Evolutionary conservation across 2,888 invertebrate species (phyloP).

Genomic region (Drosophila rellima): DNA sequence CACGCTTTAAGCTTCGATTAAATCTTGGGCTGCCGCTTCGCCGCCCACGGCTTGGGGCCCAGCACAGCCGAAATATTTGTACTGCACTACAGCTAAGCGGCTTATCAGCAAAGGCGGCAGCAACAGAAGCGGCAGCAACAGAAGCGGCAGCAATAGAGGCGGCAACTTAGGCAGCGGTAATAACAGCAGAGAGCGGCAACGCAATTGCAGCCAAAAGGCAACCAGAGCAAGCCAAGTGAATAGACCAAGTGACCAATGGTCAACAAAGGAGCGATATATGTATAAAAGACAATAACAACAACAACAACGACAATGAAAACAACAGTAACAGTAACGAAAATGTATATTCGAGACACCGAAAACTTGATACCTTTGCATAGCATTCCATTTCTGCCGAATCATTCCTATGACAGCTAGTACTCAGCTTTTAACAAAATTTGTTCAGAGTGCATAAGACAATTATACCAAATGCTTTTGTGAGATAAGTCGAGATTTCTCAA

Average conservation of each 20-base stretch:
- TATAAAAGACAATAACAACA: constrained; percentile 2
- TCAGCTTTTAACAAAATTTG: background rate
- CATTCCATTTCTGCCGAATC: background rate
- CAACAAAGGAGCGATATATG: constrained; percentile 14
- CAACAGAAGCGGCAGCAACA: constrained; percentile 1
- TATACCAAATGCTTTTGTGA: background rate
- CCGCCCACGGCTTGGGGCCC: constrained; percentile 47
- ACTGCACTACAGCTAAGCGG: constrained; percentile 68
- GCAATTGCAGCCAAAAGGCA: constrained; percentile 61
- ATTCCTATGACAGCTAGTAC: background rate
- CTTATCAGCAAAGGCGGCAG: constrained; percentile 55
- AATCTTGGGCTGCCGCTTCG: constrained; percentile 44
- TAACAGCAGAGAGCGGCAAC: constrained; percentile 18
- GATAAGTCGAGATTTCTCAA: background rate
- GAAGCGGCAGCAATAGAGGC: constrained; percentile 8
- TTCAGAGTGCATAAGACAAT: background rate
- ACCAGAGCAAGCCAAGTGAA: constrained; percentile 35
- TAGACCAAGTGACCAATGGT: constrained; percentile 19
- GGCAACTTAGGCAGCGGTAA: background rate
- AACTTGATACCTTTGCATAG: background rate
- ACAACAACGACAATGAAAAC: background rate
- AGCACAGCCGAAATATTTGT: constrained; percentile 58
- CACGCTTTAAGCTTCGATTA: constrained; percentile 28
- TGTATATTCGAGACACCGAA: background rate
- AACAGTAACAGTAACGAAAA: background rate